Evolutionary conservation across 2,797 vertebrate species (phyloP).

Genomic region (Chloroceryle inda): DNA sequence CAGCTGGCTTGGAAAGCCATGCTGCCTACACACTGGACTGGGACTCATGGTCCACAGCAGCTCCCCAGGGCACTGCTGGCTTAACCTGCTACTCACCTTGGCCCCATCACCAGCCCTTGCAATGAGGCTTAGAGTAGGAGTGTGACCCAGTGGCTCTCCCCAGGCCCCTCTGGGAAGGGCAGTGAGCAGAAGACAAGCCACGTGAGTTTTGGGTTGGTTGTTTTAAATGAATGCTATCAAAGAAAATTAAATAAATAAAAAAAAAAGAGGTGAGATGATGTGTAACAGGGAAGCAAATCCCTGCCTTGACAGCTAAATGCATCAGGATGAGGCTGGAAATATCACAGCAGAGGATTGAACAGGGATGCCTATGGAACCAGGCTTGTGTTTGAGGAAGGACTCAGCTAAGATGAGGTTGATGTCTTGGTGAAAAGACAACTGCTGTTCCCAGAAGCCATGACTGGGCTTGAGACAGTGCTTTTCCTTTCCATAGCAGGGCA

Average conservation of each 20-base stretch:
- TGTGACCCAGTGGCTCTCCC: background rate
- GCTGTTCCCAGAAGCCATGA: background rate
- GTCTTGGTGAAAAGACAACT: background rate
- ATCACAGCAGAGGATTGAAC: background rate
- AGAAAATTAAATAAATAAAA: no score
- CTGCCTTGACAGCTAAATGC: background rate
- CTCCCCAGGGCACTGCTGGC: background rate
- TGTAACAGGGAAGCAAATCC: background rate
- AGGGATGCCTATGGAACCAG: background rate
- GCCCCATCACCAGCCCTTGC: background rate
- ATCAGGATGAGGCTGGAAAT: background rate
- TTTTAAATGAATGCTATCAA: accelerated
- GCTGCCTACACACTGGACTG: accelerated
- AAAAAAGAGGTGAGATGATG: background rate
- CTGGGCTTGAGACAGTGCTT: background rate
- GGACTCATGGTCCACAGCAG: accelerated
- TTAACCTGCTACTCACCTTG: background rate
- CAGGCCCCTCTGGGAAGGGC: no score
- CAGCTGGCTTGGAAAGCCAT: background rate
- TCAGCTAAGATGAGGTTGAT: background rate
- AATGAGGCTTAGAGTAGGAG: background rate
- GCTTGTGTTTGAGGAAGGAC: background rate
- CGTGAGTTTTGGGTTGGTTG: background rate
- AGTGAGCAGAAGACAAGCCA: background rate
- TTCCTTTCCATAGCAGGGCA: background rate